Conservation (phyloP, 2,888 invertebrate genomes). For the Drosophila vallismaia region DNA sequence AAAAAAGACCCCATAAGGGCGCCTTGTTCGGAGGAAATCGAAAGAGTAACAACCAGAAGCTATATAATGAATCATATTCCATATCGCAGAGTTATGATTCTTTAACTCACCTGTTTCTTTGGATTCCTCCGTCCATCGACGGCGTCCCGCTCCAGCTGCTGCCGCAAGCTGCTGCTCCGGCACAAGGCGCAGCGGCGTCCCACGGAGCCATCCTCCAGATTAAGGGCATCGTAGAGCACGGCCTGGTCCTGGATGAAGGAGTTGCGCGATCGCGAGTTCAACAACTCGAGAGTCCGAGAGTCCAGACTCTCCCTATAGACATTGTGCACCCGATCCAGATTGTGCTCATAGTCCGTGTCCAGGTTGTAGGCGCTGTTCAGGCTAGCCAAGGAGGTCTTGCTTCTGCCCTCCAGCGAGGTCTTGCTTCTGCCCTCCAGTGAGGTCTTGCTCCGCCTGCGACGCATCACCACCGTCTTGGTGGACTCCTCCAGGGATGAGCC, state of each 20-base stretch:
- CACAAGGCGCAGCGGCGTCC: constrained; percentile 49
- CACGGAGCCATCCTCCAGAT: constrained; percentile 78
- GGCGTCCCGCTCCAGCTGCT: constrained; percentile 53
- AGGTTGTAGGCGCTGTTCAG: constrained; percentile 68
- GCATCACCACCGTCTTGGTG: constrained; percentile 26
- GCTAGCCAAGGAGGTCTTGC: constrained; percentile 51
- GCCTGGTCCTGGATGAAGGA: constrained; percentile 79
- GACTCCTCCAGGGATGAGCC: constrained; percentile 32
- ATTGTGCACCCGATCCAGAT: constrained; percentile 82
- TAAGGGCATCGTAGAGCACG: constrained; percentile 75
- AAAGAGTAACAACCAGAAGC: constrained; percentile 1
- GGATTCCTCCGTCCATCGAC: constrained; percentile 60
- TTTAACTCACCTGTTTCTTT: constrained; percentile 60
- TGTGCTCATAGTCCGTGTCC: constrained; percentile 81
- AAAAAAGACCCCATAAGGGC: background rate
- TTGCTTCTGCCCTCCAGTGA: constrained; percentile 52
- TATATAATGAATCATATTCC: background rate
- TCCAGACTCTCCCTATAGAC: constrained; percentile 83
- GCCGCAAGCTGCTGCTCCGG: constrained; percentile 55
- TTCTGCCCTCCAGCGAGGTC: constrained; percentile 52
- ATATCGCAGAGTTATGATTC: background rate
- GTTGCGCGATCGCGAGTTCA: constrained; percentile 81
- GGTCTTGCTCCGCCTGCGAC: constrained; percentile 27
- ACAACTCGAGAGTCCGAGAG: constrained; percentile 79
- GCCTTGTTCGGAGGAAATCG: constrained; percentile 3